These are phyloP conservation scores for Brachypodius melanocephalos DNA, from an alignment of 2,113 vertebrate genomes.

Conservation along the genomic window DNA sequence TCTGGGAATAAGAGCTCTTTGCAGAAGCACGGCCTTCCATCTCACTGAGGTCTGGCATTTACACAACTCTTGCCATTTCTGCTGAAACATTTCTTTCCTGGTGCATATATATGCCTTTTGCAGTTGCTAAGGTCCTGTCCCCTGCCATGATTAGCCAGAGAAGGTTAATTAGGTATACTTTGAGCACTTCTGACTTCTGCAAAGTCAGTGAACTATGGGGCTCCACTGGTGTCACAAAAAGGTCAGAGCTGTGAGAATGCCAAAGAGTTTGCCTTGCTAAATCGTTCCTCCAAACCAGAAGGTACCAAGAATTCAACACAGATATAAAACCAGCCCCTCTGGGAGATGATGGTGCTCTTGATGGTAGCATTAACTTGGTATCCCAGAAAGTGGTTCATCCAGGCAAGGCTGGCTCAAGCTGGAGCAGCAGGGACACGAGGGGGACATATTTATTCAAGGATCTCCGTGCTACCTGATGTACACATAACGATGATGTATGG, in stretches of 20 bases:
- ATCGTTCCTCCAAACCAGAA: background rate
- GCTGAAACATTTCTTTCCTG: constrained; percentile 40
- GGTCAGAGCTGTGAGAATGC: constrained; percentile 6
- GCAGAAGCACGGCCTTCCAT: background rate
- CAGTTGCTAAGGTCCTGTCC: constrained; percentile 36
- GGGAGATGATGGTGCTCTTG: background rate
- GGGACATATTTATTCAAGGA: background rate
- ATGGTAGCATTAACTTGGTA: background rate
- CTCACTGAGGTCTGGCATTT: constrained; percentile 45
- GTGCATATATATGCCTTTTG: constrained; percentile 53
- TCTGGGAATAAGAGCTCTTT: constrained; percentile 45
- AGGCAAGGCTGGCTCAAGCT: background rate
- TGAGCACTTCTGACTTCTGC: constrained; percentile 29
- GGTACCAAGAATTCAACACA: background rate
- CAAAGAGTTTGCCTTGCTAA: background rate
- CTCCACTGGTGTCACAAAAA: constrained; percentile 4
- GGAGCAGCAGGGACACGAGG: background rate
- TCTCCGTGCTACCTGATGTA: background rate
- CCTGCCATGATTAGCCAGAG: constrained; percentile 62
- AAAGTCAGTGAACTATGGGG: constrained; percentile 8
- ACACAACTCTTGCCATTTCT: constrained; percentile 47
- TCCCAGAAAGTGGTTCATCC: background rate
- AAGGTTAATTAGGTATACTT: constrained; percentile 67
- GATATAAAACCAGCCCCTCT: background rate
- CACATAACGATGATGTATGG: background rate